Evolutionary conservation across 1,140 invertebrate genomes (phyloP).

Genomic region (Microvelia longipes): DNA sequence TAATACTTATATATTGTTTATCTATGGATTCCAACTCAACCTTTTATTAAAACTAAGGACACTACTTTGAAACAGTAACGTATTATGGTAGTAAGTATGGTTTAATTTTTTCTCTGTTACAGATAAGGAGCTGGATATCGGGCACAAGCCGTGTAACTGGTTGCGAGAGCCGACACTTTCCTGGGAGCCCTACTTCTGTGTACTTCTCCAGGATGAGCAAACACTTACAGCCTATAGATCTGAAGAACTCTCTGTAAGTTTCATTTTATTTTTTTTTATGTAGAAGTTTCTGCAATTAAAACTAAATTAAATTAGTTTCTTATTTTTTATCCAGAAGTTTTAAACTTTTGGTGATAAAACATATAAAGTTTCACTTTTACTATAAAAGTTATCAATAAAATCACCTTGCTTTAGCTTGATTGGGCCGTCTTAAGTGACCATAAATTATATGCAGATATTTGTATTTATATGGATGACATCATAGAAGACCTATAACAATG

Average conservation of each 20-base stretch:
- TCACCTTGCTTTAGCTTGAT: no score
- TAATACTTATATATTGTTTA: no score
- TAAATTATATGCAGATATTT: no score
- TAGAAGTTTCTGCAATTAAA: constrained; percentile 5
- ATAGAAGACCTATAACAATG: no score
- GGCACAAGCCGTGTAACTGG: constrained; percentile 29
- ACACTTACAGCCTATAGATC: constrained; percentile 70
- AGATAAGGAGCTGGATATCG: constrained; percentile 33
- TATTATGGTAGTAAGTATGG: no score
- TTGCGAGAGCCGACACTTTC: constrained; percentile 31
- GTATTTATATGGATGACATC: no score
- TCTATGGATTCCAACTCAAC: no score
- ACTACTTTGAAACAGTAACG: no score
- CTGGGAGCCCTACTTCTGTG: constrained; percentile 77
- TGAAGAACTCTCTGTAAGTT: constrained; percentile 73
- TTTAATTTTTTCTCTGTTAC: no score
- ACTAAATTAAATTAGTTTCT: constrained; percentile 1
- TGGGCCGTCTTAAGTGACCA: no score
- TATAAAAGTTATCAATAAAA: no score
- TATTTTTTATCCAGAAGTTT: background rate
- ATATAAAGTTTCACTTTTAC: background rate
- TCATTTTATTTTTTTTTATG: constrained; percentile 10
- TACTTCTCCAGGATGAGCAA: constrained; percentile 68
- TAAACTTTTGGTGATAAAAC: background rate
- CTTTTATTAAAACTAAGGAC: no score